Conservation (phyloP, 2,888 invertebrate genomes). For the Lysandra coridon region DNA sequence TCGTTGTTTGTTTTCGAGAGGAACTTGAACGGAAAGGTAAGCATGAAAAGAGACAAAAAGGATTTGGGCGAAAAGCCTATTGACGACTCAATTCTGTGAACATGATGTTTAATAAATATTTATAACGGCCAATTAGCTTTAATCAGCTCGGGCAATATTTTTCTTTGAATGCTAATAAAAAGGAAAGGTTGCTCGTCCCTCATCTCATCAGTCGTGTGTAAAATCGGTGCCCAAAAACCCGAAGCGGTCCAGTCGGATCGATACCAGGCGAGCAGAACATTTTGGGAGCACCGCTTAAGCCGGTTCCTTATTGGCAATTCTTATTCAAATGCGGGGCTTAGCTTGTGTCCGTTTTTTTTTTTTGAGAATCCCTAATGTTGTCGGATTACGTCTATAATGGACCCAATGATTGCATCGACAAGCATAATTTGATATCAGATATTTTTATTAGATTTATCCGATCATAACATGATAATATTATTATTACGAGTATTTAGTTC, state of each 20-base stretch:
- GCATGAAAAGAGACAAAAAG: background rate
- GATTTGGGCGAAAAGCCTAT: background rate
- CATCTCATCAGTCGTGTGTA: conserved; percentile 21
- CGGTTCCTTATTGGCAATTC: conserved; percentile 72
- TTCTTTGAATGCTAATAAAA: conserved; percentile 23
- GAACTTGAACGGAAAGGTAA: background rate
- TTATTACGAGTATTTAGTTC: background rate
- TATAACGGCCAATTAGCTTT: conserved; percentile 7
- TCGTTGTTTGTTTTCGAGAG: background rate
- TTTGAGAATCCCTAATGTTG: conserved; percentile 35
- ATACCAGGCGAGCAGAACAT: conserved; percentile 61
- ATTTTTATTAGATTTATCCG: background rate
- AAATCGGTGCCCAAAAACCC: conserved; percentile 32
- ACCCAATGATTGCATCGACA: conserved; percentile 9
- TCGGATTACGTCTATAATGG: conserved; percentile 28
- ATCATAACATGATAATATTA: background rate
- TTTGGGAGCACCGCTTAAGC: conserved; percentile 59
- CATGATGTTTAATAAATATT: background rate
- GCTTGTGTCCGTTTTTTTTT: conserved; percentile 46
- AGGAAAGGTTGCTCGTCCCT: conserved; percentile 13
- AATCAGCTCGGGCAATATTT: conserved; percentile 1
- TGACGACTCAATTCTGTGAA: background rate
- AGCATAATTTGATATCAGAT: background rate
- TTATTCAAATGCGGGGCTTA: conserved; percentile 75
- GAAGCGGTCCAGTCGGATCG: conserved; percentile 53